Evolutionary conservation across 2,888 invertebrate species (phyloP).

Genomic region (Blastobasis lacticolella): DNA sequence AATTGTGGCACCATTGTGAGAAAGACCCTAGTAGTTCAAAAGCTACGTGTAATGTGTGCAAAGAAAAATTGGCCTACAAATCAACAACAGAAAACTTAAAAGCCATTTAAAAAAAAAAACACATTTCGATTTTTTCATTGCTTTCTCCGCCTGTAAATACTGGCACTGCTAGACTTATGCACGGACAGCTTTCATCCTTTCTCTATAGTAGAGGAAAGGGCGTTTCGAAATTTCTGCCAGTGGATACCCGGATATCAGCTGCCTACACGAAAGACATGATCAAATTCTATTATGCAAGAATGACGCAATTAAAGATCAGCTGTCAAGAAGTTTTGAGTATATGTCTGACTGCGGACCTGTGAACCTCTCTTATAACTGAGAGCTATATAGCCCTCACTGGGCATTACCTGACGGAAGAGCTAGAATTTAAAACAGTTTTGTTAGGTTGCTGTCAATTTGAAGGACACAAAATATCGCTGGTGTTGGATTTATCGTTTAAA

Average conservation of each 20-base stretch:
- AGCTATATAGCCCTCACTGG: conserved; percentile 21
- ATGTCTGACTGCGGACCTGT: conserved; percentile 21
- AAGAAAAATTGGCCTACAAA: conserved; percentile 3
- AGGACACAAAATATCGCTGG: conserved; percentile 16
- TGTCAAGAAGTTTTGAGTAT: conserved; percentile 8
- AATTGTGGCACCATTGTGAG: conserved; percentile 9
- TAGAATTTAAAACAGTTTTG: conserved; percentile 17
- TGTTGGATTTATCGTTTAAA: conserved; percentile 5
- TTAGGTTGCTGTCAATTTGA: conserved; percentile 19
- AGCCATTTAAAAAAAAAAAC: conserved; percentile 4
- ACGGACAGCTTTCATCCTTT: conserved; percentile 18
- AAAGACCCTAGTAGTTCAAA: conserved; percentile 5
- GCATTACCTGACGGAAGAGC: conserved; percentile 19
- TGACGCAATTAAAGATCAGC: not conserved
- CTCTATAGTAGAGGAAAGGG: conserved; percentile 19
- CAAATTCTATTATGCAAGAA: conserved; percentile 10
- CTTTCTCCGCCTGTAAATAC: not conserved
- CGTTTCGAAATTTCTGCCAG: conserved; percentile 15
- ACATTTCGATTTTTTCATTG: not conserved
- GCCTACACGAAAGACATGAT: conserved; percentile 19
- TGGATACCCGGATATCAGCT: conserved; percentile 21
- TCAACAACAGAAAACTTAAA: conserved; percentile 5
- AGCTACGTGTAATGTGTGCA: conserved; percentile 7
- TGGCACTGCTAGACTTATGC: conserved; percentile 6
- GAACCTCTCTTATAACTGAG: conserved; percentile 20